Evolutionary conservation across 2,113 vertebrate species (phyloP), one percentile per base, ranked within the genome.

Genomic region (Grallaria varia): DNA sequence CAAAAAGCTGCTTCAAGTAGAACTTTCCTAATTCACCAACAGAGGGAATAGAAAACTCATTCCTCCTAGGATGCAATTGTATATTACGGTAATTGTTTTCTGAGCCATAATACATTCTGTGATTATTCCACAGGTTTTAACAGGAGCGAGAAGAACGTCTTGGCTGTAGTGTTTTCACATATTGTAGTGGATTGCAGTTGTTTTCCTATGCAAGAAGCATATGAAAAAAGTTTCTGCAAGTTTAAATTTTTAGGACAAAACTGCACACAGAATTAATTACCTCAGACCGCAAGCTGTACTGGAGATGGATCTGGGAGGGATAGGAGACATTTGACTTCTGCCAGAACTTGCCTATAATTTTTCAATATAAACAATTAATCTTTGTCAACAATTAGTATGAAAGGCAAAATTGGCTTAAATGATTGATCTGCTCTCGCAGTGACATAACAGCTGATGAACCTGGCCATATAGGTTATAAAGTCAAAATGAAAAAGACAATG

Each of bases 331-430:
- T n/a, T 56, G 47, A 30, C 47, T 94, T 92, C 81, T 69, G 66
- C 21, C 21, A 92, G 71, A 85, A 66, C 23, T 68, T 85, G 63
- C 27, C 64, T 89, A 67, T 91, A 73, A 83, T 90, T 58, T 77
- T 87, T 27, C 14, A 55, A 39, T 78, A 71, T 49, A 63, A 35
- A 50, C 14, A 87, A 89, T 93, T 95, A 75, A 93, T 95, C 86
- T 94, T 92, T 88, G 78, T 95, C 74, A 95, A 76, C 75, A 83
- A 68, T 85, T 72, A 92, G 17, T 37, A 60, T 94, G 95, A 84
- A 77, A 95, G 79, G 12, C 17, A 89, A 96, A 97, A 95, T 84
- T 89, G 71, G 56, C 75, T 95, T 92, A 85, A 96, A 93, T 92
- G 88, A 94, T 96, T 95, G 91, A 95, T 96, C 40, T 80, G 50